Percentiles rank a stretch among this genome's conserved stretches.
Conservation (phyloP, 1,140 invertebrate species). For the Drosophila novamexicana region DNA sequence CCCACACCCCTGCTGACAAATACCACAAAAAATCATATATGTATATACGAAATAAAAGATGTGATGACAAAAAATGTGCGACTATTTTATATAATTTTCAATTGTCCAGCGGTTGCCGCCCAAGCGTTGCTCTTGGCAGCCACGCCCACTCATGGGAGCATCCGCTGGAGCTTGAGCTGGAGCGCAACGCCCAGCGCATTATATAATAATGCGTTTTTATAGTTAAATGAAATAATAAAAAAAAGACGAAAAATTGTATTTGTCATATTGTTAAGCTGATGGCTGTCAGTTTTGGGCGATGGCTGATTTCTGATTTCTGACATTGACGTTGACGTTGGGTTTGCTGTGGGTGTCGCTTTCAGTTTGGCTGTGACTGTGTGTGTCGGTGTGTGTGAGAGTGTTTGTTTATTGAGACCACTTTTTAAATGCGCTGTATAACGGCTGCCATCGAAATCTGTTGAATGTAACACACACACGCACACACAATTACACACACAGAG, state of each 20-base stretch:
- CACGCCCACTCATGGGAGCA: conserved; percentile 37
- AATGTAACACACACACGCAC: conserved; percentile 55
- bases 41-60: conserved; percentile 39
- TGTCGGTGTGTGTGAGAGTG: conserved; percentile 16
- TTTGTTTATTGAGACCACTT: conserved; percentile 73
- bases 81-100: conserved; percentile 77
- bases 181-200: conserved; percentile 59
- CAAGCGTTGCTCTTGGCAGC: conserved; percentile 49
- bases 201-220: conserved; percentile 78
- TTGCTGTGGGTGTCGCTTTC: conserved; percentile 40
- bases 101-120: conserved; percentile 66
- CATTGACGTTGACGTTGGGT: conserved; percentile 31
- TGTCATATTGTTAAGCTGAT: conserved; percentile 82
- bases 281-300: conserved; percentile 62
- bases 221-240: conserved; percentile 73
- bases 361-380: conserved; percentile 15
- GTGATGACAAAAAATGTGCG: conserved; percentile 59
- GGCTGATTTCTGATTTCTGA: conserved; percentile 49
- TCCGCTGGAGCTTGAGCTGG: too few species aligned
- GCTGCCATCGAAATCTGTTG: conserved; percentile 81
- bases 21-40: conserved; percentile 40
- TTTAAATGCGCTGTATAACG: conserved; percentile 80
- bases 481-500: conserved; percentile 21
- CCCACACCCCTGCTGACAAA: conserved; percentile 54
- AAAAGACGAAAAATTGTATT: conserved; percentile 78